These are phyloP conservation scores for Macrotrachela quadricornifera DNA, from an alignment of 1,140 invertebrate genomes.

Conservation along the genomic window DNA sequence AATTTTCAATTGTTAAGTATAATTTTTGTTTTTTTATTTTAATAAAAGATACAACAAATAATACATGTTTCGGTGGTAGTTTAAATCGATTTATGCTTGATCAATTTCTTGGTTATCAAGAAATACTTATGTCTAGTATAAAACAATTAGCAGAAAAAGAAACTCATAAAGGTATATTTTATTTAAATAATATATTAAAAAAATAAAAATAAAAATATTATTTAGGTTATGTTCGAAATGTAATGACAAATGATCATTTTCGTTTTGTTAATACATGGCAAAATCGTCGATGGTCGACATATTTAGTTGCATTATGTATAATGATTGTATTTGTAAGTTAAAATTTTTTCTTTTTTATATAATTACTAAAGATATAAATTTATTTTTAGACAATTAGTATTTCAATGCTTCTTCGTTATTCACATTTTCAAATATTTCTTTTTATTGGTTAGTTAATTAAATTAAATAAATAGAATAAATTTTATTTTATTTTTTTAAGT, in stretches of 20 bases:
- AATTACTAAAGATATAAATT: background rate
- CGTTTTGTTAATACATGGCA: slow-evolving; percentile 92
- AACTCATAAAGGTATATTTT: slow-evolving; percentile 63
- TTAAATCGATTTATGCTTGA: slow-evolving; percentile 71
- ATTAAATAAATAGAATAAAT: background rate
- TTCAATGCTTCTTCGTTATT: slow-evolving; percentile 87
- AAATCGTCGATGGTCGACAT: slow-evolving; percentile 52
- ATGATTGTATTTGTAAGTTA: slow-evolving; percentile 94
- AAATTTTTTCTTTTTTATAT: background rate
- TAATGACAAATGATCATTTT: slow-evolving; percentile 93
- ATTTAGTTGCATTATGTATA: slow-evolving; percentile 75
- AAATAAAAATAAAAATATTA: slow-evolving; percentile 10
- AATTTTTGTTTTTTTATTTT: no score
- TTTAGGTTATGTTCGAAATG: slow-evolving; percentile 51
- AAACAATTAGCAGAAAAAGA: slow-evolving; percentile 80
- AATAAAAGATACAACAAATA: slow-evolving; percentile 6
- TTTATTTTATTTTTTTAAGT: slow-evolving; percentile 38
- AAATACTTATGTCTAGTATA: slow-evolving; percentile 81
- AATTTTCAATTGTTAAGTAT: no score
- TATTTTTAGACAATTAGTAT: slow-evolving; percentile 81
- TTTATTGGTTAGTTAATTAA: slow-evolving; percentile 63
- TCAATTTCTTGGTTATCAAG: slow-evolving; percentile 82
- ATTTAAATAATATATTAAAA: no score
- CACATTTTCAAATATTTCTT: slow-evolving; percentile 94
- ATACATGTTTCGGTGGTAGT: slow-evolving; percentile 64